Percentiles rank a stretch among this genome's conserved stretches.
phyloP scores from a whole-genome alignment of 2,113 vertebrate species.

The Phylloscopus trochilus region DNA sequence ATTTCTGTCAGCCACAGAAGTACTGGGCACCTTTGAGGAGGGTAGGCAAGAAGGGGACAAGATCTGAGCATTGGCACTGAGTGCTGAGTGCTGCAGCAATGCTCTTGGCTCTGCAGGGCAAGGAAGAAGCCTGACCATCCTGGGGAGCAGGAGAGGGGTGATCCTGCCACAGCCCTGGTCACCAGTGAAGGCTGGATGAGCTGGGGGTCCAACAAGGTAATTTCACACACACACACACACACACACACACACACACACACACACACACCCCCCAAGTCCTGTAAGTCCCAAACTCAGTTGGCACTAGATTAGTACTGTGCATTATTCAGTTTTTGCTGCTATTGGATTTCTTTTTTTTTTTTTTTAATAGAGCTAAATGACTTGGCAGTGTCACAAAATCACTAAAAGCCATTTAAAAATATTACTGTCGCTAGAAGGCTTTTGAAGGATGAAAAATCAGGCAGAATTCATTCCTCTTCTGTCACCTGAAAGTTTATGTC shows the following conservation, averaged over 20 bases:
- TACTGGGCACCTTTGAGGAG: neutral
- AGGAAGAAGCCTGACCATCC: neutral
- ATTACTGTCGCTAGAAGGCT: constrained; percentile 33
- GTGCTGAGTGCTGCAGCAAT: neutral
- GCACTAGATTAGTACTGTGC: neutral
- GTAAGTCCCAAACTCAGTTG: neutral
- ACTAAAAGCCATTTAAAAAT: constrained; percentile 55
- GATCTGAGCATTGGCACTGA: neutral
- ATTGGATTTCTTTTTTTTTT: neutral
- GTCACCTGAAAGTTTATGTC: constrained; percentile 57
- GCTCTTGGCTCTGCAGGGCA: neutral
- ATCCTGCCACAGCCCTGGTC: neutral
- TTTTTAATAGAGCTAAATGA: constrained; percentile 7
- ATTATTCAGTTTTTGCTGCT: neutral
- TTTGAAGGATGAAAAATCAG: constrained; percentile 47
- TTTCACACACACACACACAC: neutral
- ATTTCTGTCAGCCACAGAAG: neutral
- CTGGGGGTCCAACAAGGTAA: neutral
- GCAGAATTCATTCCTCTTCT: constrained; percentile 23
- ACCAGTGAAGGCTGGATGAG: neutral
- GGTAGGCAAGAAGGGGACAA: neutral
- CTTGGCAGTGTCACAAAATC: constrained; percentile 52
- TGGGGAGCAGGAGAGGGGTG: neutral
- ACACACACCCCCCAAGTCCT: neutral
- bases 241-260: neutral